Base-by-base conservation (phyloP, 2,888 invertebrate species). In the Amiota communis region DNA sequence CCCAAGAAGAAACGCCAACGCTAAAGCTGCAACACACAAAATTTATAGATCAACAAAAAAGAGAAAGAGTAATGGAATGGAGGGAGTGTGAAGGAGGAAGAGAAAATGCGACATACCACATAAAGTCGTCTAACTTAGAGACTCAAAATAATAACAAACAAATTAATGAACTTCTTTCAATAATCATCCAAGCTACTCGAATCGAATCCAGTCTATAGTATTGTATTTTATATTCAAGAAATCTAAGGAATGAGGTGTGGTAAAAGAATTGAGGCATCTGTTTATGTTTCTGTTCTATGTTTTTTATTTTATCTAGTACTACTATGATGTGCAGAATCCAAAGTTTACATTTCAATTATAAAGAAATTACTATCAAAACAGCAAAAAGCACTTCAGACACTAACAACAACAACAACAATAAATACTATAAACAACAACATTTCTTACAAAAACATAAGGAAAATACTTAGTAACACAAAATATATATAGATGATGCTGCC, bases 341-440 rank as follows among this genome's bases (percentile, higher is more conserved):
- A 47, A 72, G 85, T 83, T 83, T 82, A 85, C 85, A 85, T 80
- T 85, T 84, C 83, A 84, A 83, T 83, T 84, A 83, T 36, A 36
- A 36, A 36, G 36, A 83, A 83, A 76, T 82, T 82, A 72, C 79
- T 64, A 72, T 63, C 75, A 64, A 65, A 74, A 85, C 83, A 84
- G 76, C 84, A 78, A 71, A 84, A 84, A 83, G 79, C 85, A 84
- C 83, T 84, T 81, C 59, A 74, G 61, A 49, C 9, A 23, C 65
- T 17, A 65, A 65, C 65, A 68, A 67, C 67, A 51, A 68, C 51
- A 53, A 11, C 46, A 36, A 53, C 23, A 23, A n/a, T n/a, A n/a
- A 13, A 36, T 36, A 36, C 36, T 36, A 36, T 6, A n/a, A 20
- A 51, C 53, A 68, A 68, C 67, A 68, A 67, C 49, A 67, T 36